Percentiles rank a stretch among this genome's conserved stretches.
phyloP scores from a whole-genome alignment of 2,113 vertebrate genomes.

The Brachypteracias leptosomus region DNA sequence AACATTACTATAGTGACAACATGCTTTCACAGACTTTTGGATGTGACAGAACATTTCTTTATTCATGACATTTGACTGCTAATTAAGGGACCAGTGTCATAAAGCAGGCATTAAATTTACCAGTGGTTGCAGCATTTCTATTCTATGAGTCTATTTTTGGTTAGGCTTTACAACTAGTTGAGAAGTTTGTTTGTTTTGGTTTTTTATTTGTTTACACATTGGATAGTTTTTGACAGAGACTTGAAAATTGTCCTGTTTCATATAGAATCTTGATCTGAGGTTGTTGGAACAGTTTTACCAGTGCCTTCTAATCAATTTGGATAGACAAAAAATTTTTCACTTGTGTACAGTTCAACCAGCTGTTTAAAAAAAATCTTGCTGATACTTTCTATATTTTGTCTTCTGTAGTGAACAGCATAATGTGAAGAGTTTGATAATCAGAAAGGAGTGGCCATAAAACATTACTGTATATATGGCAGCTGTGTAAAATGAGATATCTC shows the following conservation, averaged over 20 bases:
- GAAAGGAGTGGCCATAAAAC: not conserved
- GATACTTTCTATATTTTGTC: not conserved
- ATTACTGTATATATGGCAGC: too few species aligned
- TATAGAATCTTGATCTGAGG: not conserved
- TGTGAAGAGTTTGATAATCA: not conserved
- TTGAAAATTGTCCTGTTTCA: not conserved
- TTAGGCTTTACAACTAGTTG: not conserved
- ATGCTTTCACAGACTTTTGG: not conserved
- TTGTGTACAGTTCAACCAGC: not conserved
- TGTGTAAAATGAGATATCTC: not conserved
- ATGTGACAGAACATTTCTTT: not conserved
- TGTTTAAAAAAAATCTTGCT: not conserved
- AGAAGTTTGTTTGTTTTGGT: not conserved
- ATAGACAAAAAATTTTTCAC: not conserved
- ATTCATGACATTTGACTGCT: not conserved
- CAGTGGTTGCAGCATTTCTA: not conserved
- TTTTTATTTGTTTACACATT: not conserved
- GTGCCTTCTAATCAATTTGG: not conserved
- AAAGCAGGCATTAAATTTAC: not conserved
- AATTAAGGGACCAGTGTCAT: not conserved
- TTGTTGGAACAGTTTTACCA: not conserved
- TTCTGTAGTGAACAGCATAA: not conserved
- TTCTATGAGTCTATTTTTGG: not conserved
- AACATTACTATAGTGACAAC: not conserved
- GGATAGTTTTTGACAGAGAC: not conserved